A percentile compares a stretch with the other conserved stretches of the same genome.
These are phyloP conservation scores for Anniella stebbinsi DNA, from an alignment of 2,797 vertebrate genomes.

Conservation along the genomic window DNA sequence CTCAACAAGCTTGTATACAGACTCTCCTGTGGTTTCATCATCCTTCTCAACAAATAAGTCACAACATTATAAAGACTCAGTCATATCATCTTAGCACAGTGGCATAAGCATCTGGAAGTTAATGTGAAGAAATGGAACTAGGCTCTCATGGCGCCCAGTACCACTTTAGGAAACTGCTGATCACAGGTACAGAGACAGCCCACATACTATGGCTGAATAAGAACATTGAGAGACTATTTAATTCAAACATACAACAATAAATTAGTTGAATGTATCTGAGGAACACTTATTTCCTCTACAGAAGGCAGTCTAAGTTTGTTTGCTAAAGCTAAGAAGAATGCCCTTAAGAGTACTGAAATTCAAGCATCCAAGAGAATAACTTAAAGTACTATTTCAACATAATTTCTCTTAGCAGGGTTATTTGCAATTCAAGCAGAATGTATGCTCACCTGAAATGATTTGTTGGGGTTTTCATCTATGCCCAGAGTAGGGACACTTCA, in stretches of 20 bases:
- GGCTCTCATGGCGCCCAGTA: neutral
- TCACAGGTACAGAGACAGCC: neutral
- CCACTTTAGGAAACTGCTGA: conserved; percentile 34
- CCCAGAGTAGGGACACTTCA: conserved; percentile 66
- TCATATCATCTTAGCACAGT: conserved; percentile 27
- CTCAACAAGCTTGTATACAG: neutral
- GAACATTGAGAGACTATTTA: conserved; percentile 26
- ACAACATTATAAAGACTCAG: conserved; percentile 20
- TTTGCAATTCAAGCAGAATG: conserved; percentile 74
- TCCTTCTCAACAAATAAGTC: conserved; percentile 32
- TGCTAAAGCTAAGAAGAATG: conserved; percentile 57
- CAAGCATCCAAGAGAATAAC: conserved; percentile 34
- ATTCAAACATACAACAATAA: conserved; percentile 45
- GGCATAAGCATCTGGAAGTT: conserved; percentile 37
- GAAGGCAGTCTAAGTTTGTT: conserved; percentile 52
- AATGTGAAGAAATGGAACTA: conserved; percentile 20
- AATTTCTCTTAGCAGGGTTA: conserved; percentile 62
- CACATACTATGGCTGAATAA: conserved; percentile 14
- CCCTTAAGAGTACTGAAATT: conserved; percentile 12
- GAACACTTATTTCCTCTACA: neutral
- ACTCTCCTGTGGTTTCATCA: conserved; percentile 21
- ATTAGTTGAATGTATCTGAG: conserved; percentile 38
- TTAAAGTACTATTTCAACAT: conserved; percentile 56
- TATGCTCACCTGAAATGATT: conserved; percentile 69
- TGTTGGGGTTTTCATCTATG: conserved; percentile 60